Base-by-base conservation (phyloP, 2,113 vertebrate genomes). In the Anseranas semipalmata region DNA sequence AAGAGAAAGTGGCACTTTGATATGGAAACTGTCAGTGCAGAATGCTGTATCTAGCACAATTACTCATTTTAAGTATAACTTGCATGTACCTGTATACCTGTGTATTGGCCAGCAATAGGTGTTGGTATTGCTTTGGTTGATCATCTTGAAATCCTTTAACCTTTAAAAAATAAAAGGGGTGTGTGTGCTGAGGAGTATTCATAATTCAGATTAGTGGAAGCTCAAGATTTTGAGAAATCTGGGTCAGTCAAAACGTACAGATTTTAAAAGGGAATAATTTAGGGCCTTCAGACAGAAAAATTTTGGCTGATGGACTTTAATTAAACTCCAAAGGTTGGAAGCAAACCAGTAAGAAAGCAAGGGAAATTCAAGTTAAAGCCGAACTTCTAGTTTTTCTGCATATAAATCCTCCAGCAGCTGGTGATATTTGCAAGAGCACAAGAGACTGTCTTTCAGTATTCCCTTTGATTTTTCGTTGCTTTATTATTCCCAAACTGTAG, bases 341-440 rank as follows among this genome's bases (percentile, higher is more conserved):
- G 39, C 68, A 89, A 81, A 96, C 56, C 76, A 68, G 53, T 90
- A 82, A 66, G 53, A 94, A 90, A 89, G 53, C 66, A 85, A 70
- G 60, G 45, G 22, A 87, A 89, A 72, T 87, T 84, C 67, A 63
- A 83, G 53, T 75, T 89, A 60, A 90, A 93, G 70, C 73, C 85
- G 53, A 95, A 1, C 70, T 93, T 90, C 53, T 89, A 66, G 37
- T 10, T 93, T 93, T 93, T 92, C 76, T 93, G 70, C 32, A 21
- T 94, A 73, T 87, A 95, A 96, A 78, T 96, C 27, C 48, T 94
- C 53, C 22, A 92, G 74, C 90, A 95, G 90, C 95, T 96, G 80
- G 70, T 95, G 93, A 84, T 93, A 81, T 58, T 95, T 96, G 70
- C 83, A 84, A 82, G 58, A 93, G 66, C 76, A 74, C 70, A 59